A percentile compares a stretch with the other conserved stretches of the same genome.
Conservation (phyloP, 2,113 vertebrate genomes). For the Nothobranchius kuhntae region DNA sequence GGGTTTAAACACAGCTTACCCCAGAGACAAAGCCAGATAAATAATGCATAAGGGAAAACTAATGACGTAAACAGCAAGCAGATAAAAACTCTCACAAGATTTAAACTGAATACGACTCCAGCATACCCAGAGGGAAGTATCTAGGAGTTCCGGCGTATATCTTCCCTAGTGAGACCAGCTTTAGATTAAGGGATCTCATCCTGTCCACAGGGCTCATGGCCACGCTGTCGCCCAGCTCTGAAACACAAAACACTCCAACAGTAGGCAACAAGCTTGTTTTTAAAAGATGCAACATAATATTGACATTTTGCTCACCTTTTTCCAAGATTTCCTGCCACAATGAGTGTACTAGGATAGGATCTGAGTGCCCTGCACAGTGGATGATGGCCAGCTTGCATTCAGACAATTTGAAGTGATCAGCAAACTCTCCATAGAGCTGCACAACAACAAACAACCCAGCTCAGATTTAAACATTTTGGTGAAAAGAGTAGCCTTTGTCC, state of each 20-base stretch:
- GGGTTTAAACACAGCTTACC: constrained; percentile 32
- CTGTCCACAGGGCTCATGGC: constrained; percentile 86
- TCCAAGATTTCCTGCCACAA: constrained; percentile 98
- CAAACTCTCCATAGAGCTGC: constrained; percentile 96
- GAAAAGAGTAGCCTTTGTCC: background rate
- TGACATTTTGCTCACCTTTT: constrained; percentile 80
- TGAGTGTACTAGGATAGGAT: constrained; percentile 93
- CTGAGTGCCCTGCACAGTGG: constrained; percentile 94
- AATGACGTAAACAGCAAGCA: constrained; percentile 29
- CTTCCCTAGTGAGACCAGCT: constrained; percentile 92
- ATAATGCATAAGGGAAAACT: constrained; percentile 39
- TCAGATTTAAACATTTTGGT: background rate
- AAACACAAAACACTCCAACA: constrained; percentile 28
- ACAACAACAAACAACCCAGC: background rate
- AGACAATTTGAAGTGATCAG: constrained; percentile 92
- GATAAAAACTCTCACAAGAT: constrained; percentile 25
- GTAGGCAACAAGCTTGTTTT: background rate
- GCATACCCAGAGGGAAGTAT: constrained; percentile 93
- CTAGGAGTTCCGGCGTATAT: constrained; percentile 93
- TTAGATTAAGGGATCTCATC: constrained; percentile 92
- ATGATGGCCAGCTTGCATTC: constrained; percentile 98
- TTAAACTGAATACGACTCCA: constrained; percentile 35
- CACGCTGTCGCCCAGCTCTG: constrained; percentile 88
- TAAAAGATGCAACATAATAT: no score
- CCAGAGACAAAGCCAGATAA: constrained; percentile 35